Percentiles rank a stretch among this genome's conserved stretches.
phyloP scores from a whole-genome alignment of 2,113 vertebrate species.

The Phaethornis superciliosus region DNA sequence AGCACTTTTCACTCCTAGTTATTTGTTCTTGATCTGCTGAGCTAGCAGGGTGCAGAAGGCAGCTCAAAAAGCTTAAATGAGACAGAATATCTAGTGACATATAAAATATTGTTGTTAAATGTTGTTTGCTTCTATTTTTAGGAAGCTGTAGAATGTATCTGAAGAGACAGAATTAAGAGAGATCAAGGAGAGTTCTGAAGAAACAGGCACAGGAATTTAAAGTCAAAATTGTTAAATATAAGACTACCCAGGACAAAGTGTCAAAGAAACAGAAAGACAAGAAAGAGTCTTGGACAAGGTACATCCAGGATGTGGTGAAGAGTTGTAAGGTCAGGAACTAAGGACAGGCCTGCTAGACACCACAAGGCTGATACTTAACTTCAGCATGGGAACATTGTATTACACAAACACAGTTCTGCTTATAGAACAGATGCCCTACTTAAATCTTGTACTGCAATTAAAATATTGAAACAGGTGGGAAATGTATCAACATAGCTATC shows the following conservation, averaged over 20 bases:
- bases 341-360: background rate
- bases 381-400: background rate
- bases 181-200: background rate
- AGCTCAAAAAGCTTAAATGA: background rate
- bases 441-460: background rate
- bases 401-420: background rate
- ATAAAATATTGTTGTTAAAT: background rate
- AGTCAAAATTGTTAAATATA: background rate
- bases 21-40: background rate
- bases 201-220: background rate
- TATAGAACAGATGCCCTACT: background rate
- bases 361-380: background rate
- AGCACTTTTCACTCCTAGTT: background rate
- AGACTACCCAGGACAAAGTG: background rate
- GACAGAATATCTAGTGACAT: background rate
- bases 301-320: background rate
- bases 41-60: background rate
- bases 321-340: background rate
- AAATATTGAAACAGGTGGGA: background rate
- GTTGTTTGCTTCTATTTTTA: background rate
- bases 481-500: background rate
- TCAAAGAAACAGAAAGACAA: background rate
- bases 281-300: background rate
- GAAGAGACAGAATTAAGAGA: background rate
- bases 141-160: background rate